Evolutionary conservation across 2,797 vertebrate genomes (phyloP), one percentile per base, ranked within the genome.

Genomic region (Mionectes olivaceus): DNA sequence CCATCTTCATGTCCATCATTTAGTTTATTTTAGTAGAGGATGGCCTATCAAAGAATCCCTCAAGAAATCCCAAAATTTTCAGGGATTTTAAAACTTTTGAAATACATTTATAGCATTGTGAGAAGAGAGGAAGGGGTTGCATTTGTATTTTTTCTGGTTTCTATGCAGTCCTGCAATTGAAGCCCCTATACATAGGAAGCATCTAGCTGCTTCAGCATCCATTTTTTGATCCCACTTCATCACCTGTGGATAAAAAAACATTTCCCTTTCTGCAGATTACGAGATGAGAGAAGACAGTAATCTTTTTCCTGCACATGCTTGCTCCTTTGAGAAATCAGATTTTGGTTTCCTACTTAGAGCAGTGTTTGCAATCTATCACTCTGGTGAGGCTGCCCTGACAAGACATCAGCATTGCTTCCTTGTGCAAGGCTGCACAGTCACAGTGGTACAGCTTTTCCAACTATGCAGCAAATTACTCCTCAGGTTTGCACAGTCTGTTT

Each of bases 261-360:
- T 93, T 93, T 93, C 61, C 19, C 15, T 78, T 96, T 87, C 70
- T 82, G 59, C 13, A 14, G 55, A 65, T 87, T 69, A 59, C 43
- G 57, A 67, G 50, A 89, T 84, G 82, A 89, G 64, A 93, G 27
- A 71, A 87, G 56, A 85, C 56, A 49, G 75, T 41, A 24, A 32
- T 81, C 67, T 89, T 79, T 93, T 83, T 52, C 44, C 56, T 53
- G 19, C 67, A 11, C 53, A 8, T 39, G 6, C 52, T 85, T 68
- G 37, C 24, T 91, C 84, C 86, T 93, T 67, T 93, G 93, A 94
- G 91, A 95, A 96, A 92, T 90, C 78, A 77, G 35, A 46, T 75
- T 93, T 80, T 85, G 60, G 41, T 85, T 82, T 91, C 37, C 81
- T 92, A 3, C 52, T 70, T 56, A 41, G n/a, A 68, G 21, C 71